Conservation (phyloP, 2,797 vertebrate genomes). For the Lutjanus argentimaculatus region DNA sequence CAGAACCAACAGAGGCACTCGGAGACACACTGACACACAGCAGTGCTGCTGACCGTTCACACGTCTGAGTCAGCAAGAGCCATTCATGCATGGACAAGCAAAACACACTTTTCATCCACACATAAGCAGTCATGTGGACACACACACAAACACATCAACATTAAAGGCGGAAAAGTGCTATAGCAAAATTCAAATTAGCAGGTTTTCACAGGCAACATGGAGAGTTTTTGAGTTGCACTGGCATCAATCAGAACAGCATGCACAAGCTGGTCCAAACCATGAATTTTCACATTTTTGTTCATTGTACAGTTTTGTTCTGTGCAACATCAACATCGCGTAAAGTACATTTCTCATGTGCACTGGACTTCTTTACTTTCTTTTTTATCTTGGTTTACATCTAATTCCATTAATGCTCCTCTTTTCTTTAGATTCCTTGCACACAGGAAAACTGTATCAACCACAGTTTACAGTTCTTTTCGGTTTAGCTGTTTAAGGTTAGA, state of each 20-base stretch:
- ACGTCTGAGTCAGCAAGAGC: constrained; percentile 41
- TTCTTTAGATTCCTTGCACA: background rate
- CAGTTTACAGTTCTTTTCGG: background rate
- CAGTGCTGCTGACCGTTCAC: constrained; percentile 38
- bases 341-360: background rate
- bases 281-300: background rate
- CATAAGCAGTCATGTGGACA: background rate
- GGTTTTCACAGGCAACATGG: background rate
- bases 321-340: background rate
- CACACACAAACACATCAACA: background rate
- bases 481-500: background rate
- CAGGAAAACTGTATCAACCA: background rate
- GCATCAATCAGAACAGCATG: background rate
- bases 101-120: background rate
- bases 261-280: background rate
- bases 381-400: background rate
- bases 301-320: background rate
- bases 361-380: background rate
- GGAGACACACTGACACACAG: constrained; percentile 51
- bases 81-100: constrained; percentile 28
- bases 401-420: background rate
- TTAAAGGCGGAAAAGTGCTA: background rate
- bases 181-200: background rate
- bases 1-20: constrained; percentile 54
- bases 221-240: background rate